A percentile compares a stretch with the other conserved stretches of the same genome.
phyloP scores from a whole-genome alignment of 2,797 vertebrate genomes.

The Pseudochirops cupreus region DNA sequence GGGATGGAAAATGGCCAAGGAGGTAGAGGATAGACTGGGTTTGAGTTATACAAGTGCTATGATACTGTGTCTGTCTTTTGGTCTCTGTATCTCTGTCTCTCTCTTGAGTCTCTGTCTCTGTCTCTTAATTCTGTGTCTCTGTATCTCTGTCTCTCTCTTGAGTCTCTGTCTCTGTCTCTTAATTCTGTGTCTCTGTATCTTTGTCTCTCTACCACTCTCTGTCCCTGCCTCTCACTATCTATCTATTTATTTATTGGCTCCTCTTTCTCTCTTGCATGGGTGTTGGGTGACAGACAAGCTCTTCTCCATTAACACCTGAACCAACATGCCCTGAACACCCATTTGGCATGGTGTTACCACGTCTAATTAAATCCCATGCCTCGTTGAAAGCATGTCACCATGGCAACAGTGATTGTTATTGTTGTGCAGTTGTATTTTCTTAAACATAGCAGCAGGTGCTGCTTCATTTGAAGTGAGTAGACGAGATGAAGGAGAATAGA shows the following conservation, averaged over 20 bases:
- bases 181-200: too few relatives aligned
- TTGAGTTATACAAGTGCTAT: background rate
- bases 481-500: background rate
- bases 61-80: background rate
- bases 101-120: too few relatives aligned
- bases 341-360: background rate
- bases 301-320: constrained; percentile 48
- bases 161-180: too few relatives aligned
- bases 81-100: background rate
- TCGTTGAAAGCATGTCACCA: background rate
- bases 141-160: background rate
- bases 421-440: background rate
- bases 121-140: background rate
- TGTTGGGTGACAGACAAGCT: background rate
- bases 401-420: constrained; percentile 9
- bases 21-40: background rate
- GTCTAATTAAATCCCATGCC: constrained; percentile 58
- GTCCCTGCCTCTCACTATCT: background rate
- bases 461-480: background rate
- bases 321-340: constrained; percentile 30
- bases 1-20: background rate
- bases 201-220: too few relatives aligned
- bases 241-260: background rate
- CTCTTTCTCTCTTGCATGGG: background rate
- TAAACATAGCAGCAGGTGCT: background rate